Base-by-base conservation (phyloP, 2,797 vertebrate species). In the Thamnophis elegans region DNA sequence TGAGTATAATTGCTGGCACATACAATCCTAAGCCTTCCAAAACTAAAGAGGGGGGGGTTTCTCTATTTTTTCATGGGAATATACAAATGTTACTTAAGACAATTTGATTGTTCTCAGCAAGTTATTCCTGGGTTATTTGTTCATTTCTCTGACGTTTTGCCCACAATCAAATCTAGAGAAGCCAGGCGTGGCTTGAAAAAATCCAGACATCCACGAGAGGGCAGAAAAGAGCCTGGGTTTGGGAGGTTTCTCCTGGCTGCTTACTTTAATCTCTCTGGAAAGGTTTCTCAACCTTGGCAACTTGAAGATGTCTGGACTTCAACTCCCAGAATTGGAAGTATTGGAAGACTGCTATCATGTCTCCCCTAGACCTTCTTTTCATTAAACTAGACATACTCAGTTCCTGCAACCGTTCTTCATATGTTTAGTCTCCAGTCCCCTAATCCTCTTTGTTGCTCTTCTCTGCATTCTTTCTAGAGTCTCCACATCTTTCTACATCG, bases 41-140 rank as follows among this genome's bases (percentile, higher is more conserved):
- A 82, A 82, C 36, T 22, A 5, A 9, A 1, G 4, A 58, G 20
- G 20, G 0, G 26, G 1, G 22, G 59, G 1, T 0, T 25, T 22
- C 20, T 82, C 5, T 82, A 47, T 82, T 82, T 82, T 88, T 25
- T 65, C 12, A 25, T 60, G 42, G 58, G 36, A 14, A 47, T 47
- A 42, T 26, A 9, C 25, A 60, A 88, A 88, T 10, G 22, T 22
- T 28, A 47, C 56, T 88, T 16, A 60, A 60, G 87, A 60, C 36
- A 88, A 26, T 60, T 28, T 60, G 7, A 60, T 42, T 14, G 42
- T 88, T 53, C 26, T 88, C 22, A 8, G 58, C 1, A 14, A 88
- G 36, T 22, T 60, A 8, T 47, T 88, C 25, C 42, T 88, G 58
- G 22, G 2, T 16, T 47, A 25, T 22, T 26, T 14, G 22, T 25